Evolutionary conservation across 2,797 vertebrate species (phyloP).

Genomic region (Rhinichthys osculus): DNA sequence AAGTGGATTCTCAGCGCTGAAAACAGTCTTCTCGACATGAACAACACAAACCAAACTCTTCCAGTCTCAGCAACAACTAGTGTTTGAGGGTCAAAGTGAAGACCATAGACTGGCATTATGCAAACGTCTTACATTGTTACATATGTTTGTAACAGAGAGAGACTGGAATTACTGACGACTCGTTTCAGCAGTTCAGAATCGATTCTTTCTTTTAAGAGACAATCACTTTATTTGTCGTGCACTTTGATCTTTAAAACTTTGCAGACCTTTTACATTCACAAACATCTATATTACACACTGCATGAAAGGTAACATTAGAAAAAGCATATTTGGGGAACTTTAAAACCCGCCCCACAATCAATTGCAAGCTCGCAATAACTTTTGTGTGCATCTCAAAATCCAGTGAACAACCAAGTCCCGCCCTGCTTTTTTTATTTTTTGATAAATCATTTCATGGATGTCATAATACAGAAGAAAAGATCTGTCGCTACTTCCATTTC

Average conservation of each 20-base stretch:
- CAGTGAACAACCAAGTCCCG: neutral
- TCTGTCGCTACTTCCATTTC: neutral
- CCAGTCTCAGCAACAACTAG: too few species aligned
- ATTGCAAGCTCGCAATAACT: neutral
- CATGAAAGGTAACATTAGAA: neutral
- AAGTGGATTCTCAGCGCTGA: too few species aligned
- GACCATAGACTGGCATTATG: too few species aligned
- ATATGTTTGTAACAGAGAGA: too few species aligned
- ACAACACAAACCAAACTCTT: too few species aligned
- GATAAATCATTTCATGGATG: neutral
- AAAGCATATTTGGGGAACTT: neutral
- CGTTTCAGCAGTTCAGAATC: neutral
- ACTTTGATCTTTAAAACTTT: too few species aligned
- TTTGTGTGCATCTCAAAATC: neutral
- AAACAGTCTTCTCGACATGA: too few species aligned
- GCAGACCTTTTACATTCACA: neutral
- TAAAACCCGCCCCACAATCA: neutral
- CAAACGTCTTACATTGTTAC: too few species aligned
- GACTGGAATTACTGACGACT: too few species aligned
- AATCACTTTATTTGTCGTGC: too few species aligned
- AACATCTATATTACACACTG: neutral
- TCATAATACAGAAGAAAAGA: neutral
- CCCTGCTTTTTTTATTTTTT: neutral
- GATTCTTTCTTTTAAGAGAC: neutral
- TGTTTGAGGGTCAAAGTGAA: too few species aligned